Evolutionary conservation across 2,113 vertebrate species (phyloP).

Genomic region (Falcunculus frontatus): DNA sequence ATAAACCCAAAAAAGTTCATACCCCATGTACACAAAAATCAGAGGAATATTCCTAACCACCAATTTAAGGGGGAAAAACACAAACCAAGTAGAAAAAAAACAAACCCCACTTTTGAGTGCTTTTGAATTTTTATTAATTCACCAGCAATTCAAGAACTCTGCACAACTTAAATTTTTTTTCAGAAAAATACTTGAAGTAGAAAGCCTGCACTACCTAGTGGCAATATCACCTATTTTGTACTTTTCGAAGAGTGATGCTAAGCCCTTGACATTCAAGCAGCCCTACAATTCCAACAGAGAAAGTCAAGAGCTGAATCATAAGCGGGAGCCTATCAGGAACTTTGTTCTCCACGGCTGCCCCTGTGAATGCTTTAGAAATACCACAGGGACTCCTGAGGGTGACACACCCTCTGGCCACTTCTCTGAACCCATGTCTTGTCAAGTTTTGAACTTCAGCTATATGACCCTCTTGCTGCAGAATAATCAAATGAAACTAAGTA

Average conservation of each 20-base stretch:
- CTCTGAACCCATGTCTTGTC: background rate
- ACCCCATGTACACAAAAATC: background rate
- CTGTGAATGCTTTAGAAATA: background rate
- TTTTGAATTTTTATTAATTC: background rate
- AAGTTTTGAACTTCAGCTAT: background rate
- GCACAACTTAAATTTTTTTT: background rate
- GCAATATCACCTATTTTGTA: background rate
- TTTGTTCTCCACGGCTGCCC: background rate
- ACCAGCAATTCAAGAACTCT: background rate
- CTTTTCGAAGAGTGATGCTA: background rate
- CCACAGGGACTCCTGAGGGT: rapidly evolving
- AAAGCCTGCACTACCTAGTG: background rate
- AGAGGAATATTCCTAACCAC: background rate
- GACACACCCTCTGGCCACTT: background rate
- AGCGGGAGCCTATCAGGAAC: background rate
- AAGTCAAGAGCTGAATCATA: background rate
- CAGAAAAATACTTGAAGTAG: background rate
- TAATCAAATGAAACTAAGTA: background rate
- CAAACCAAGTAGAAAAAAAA: background rate
- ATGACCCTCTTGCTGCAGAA: background rate
- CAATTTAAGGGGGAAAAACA: background rate
- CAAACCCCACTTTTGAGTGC: background rate
- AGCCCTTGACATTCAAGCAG: background rate
- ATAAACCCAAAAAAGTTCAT: background rate
- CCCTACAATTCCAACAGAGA: background rate